Evolutionary conservation across 2,888 invertebrate species (phyloP).

Genomic region (Branchellion lobata): DNA sequence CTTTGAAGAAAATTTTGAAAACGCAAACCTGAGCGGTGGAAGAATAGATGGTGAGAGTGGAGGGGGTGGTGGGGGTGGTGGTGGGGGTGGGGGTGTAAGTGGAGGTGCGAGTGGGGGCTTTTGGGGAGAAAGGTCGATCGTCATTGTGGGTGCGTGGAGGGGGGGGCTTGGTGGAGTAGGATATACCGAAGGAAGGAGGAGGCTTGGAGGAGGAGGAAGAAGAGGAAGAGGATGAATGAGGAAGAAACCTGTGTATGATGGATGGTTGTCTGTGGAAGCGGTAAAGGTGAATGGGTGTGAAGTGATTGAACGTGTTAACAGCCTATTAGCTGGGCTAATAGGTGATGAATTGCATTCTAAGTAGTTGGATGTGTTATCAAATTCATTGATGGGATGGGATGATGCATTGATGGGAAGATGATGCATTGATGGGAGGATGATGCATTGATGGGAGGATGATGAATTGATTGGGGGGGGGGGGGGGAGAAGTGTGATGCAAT

Average conservation of each 20-base stretch:
- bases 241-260: background rate
- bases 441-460: no score
- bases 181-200: constrained; percentile 10
- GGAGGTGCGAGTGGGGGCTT: background rate
- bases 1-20: background rate
- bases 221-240: background rate
- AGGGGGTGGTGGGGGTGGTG: background rate
- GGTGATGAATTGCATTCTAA: background rate
- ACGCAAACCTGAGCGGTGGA: background rate
- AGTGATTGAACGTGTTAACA: no score
- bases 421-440: no score
- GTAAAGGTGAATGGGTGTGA: no score
- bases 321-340: no score
- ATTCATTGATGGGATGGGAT: no score
- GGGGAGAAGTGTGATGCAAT: no score
- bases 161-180: constrained; percentile 1
- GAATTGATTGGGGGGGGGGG: no score
- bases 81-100: background rate
- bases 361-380: background rate
- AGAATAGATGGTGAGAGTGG: background rate
- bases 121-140: no score
- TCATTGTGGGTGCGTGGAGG: background rate
- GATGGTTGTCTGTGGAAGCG: background rate
- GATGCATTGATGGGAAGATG: no score
- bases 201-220: background rate